Base-by-base conservation (phyloP, 2,113 vertebrate genomes). In the Sterna hirundo region DNA sequence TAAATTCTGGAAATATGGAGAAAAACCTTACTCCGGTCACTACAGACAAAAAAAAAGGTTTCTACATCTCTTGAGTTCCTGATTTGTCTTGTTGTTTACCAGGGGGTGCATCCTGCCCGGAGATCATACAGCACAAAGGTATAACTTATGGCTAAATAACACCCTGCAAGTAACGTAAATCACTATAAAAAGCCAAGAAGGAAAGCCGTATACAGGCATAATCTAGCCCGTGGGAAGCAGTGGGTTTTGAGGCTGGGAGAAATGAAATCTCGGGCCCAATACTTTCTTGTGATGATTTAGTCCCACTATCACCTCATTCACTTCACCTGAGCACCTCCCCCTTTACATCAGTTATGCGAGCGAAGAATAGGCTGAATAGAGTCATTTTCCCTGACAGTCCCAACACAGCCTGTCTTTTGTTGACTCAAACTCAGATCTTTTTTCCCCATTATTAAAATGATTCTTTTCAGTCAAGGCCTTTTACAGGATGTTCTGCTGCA, bases 141-240 rank as follows among this genome's bases (percentile, higher is more conserved):
- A 22, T 94, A 93, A 94, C 75, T 96, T 87, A 87, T 9, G n/a
- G 74, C 46, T 91, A n/a, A 95, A 76, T 66, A 88, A 77, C 15
- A 6, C 26, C 4, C 46, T 91, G 66, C 66, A 74, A 62, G 42
- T 46, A 61, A 77, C n/a, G 65, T 85, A 77, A 91, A 96, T 95
- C 89, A 66, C 18, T 42, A 77, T n/a, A 74, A 65, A 79, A 62
- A 95, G 15, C 49, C 65, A 87, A 75, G 94, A 34, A 85, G 54
- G 46, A 72, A 85, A 76, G 70, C 2, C 57, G 91, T 66, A 62
- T 7, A 52, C 36, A 90, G 88, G 78, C 58, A 77, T 68, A 96
- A 74, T 69, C 49, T 54, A 79, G n/a, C 75, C 82, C 19, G 0
- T 74, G 94, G 71, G 85, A 96, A 78, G 60, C 46, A 62, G 85